Evolutionary conservation across 2,113 vertebrate genomes (phyloP).

Genomic region (Tringa solitaria): DNA sequence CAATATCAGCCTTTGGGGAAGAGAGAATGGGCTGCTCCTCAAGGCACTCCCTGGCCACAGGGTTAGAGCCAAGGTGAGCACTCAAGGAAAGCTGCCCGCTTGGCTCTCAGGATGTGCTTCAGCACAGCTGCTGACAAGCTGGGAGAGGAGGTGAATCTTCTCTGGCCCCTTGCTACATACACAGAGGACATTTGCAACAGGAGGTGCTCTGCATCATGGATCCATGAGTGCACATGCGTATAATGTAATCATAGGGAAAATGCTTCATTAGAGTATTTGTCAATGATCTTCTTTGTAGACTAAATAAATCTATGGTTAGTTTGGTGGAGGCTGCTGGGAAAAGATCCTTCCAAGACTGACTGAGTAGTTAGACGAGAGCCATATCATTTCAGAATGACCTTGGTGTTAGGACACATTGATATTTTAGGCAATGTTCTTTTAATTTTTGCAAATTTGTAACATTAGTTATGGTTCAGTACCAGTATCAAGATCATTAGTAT

Average conservation of each 20-base stretch:
- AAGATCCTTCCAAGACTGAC: constrained; percentile 66
- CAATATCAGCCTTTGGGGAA: not conserved
- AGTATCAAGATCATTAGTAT: constrained; percentile 81
- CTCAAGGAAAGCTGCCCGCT: not conserved
- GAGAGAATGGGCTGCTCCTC: not conserved
- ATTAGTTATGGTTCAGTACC: constrained; percentile 85
- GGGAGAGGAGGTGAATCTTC: not conserved
- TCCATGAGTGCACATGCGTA: not conserved
- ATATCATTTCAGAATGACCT: constrained; percentile 77
- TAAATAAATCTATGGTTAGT: not conserved
- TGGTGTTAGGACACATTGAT: constrained; percentile 78
- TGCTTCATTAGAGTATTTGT: not conserved
- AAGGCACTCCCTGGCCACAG: not conserved
- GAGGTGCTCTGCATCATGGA: not conserved
- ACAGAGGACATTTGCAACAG: not conserved
- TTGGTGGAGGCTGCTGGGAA: constrained; percentile 16
- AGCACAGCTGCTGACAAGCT: not conserved
- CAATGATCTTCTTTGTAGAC: not conserved
- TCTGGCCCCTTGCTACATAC: no score
- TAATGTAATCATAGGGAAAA: not conserved
- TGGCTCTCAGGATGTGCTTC: not conserved
- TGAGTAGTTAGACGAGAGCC: constrained; percentile 63
- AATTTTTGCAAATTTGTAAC: constrained; percentile 84
- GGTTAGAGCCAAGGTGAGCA: not conserved
- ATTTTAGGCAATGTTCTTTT: constrained; percentile 79